Evolutionary conservation across 2,888 invertebrate genomes (phyloP).

Genomic region (Microplitis deprimator): DNA sequence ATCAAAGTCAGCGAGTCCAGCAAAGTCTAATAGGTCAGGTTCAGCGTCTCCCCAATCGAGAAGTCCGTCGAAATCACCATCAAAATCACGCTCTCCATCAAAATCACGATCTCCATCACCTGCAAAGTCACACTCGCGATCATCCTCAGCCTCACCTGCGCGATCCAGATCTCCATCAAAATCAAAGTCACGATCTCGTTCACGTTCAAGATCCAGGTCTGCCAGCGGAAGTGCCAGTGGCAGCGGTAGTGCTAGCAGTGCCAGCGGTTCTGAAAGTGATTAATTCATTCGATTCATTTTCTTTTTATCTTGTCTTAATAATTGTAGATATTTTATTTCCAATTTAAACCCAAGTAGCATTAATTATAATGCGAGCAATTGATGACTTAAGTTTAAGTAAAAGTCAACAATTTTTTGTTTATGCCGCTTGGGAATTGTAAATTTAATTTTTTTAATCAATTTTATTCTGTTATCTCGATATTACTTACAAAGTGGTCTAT

Average conservation of each 20-base stretch:
- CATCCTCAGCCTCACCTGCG: constrained; percentile 60
- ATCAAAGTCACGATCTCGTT: constrained; percentile 63
- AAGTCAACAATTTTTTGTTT: no score
- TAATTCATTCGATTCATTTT: constrained; percentile 39
- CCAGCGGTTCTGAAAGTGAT: constrained; percentile 63
- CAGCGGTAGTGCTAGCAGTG: constrained; percentile 65
- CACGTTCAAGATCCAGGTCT: constrained; percentile 54
- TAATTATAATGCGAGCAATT: no score
- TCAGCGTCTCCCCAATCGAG: constrained; percentile 58
- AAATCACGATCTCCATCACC: constrained; percentile 57
- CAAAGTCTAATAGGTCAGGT: constrained; percentile 56
- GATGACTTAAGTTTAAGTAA: no score
- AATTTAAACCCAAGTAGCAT: background rate
- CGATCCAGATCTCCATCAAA: constrained; percentile 55
- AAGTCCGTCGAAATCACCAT: constrained; percentile 58
- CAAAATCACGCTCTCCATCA: constrained; percentile 59
- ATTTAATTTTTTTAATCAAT: no score
- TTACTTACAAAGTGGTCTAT: no score
- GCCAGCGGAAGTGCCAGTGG: constrained; percentile 64
- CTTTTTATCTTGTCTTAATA: background rate
- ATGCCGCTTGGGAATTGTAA: no score
- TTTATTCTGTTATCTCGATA: no score
- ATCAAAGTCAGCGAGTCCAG: constrained; percentile 56
- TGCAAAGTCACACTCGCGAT: constrained; percentile 56
- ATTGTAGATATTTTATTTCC: background rate